Evolutionary conservation across 2,797 vertebrate species (phyloP).

Genomic region (Coranthus polyacanthus): DNA sequence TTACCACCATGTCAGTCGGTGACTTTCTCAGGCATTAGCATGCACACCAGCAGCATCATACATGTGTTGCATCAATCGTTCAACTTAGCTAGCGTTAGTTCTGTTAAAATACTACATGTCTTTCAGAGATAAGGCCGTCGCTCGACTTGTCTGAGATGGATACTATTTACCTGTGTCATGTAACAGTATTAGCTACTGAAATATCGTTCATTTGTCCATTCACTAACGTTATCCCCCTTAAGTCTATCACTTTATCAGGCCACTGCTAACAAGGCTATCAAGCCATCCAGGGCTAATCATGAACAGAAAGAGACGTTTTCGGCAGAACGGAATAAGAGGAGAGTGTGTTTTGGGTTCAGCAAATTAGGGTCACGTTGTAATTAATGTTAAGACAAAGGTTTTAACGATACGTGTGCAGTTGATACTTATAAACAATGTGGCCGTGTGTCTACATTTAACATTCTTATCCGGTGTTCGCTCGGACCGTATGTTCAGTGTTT

Average conservation of each 20-base stretch:
- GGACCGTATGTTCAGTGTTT: background rate
- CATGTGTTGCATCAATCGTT: background rate
- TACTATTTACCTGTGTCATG: too few relatives aligned
- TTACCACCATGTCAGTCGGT: too few relatives aligned
- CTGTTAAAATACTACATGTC: background rate
- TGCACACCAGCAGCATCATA: slow-evolving; percentile 6
- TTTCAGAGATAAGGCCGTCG: background rate
- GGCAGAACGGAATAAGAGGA: background rate
- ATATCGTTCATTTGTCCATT: background rate
- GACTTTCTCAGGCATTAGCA: slow-evolving; percentile 20
- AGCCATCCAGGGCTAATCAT: background rate
- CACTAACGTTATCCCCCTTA: accelerated
- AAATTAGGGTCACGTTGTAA: accelerated
- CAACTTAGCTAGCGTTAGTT: slow-evolving; percentile 1
- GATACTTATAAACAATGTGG: background rate
- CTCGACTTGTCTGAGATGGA: background rate
- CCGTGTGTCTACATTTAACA: background rate
- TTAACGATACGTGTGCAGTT: too few relatives aligned
- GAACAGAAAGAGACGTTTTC: background rate
- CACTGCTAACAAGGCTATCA: slow-evolving; percentile 27
- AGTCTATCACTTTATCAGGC: background rate
- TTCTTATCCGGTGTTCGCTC: background rate
- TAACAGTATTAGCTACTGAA: background rate
- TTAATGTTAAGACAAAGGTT: background rate
- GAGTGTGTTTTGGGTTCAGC: background rate